Percentiles rank a stretch among this genome's conserved stretches.
Evolutionary conservation across 2,888 invertebrate genomes (phyloP).

Genomic region (Anorthoa munda): DNA sequence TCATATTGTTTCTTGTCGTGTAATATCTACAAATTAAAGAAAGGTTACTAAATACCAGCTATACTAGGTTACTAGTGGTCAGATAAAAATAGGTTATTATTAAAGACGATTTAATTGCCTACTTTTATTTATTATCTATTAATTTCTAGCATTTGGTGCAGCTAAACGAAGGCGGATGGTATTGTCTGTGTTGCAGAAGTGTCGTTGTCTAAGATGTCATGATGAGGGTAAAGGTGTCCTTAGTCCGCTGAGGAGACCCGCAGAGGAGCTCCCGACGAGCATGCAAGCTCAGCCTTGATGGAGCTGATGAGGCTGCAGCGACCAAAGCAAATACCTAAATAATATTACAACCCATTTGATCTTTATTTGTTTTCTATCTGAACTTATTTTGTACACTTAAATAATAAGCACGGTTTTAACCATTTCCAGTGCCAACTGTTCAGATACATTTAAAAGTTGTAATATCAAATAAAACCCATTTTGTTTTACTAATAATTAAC

Average conservation of each 20-base stretch:
- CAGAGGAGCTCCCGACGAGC: constrained; percentile 17
- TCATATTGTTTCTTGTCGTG: not conserved
- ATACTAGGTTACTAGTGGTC: constrained; percentile 1
- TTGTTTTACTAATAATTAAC: constrained; percentile 89
- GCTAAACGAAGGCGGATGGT: constrained; percentile 45
- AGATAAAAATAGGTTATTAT: constrained; percentile 30
- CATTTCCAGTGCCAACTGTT: constrained; percentile 11
- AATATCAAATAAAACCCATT: constrained; percentile 79
- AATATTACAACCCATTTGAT: constrained; percentile 18
- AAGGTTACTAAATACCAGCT: not conserved
- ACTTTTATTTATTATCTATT: constrained; percentile 41
- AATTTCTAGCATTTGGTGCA: constrained; percentile 38
- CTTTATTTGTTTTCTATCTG: constrained; percentile 12
- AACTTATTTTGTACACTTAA: constrained; percentile 9
- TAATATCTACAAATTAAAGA: constrained; percentile 13
- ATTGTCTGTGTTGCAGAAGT: constrained; percentile 34
- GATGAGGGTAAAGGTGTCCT: constrained; percentile 16
- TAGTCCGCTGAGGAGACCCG: constrained; percentile 11
- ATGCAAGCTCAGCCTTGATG: constrained; percentile 15
- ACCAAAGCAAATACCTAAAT: constrained; percentile 28
- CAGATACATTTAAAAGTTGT: constrained; percentile 13
- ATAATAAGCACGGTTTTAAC: constrained; percentile 22
- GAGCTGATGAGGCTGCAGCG: constrained; percentile 19
- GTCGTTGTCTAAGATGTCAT: constrained; percentile 21
- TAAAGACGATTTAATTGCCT: constrained; percentile 52